Base-by-base conservation (phyloP, 2,888 invertebrate genomes). In the Drosophila mayaguana region DNA sequence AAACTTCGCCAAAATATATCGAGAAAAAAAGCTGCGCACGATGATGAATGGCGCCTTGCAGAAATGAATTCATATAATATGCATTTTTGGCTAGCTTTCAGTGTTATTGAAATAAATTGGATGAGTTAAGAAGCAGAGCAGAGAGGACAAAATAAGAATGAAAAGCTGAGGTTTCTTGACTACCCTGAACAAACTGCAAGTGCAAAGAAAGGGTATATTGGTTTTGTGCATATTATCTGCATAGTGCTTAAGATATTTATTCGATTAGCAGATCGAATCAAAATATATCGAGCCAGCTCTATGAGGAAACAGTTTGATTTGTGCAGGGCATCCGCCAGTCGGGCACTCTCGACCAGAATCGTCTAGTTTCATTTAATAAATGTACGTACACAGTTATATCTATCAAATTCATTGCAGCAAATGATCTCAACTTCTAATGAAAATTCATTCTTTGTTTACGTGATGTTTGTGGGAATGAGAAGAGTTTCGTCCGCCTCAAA, bases 21-120 rank as follows among this genome's bases (percentile, higher is more conserved):
- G 43, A 22, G n/a, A 38, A 14, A 38, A 22, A 53, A 48, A 50
- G 48, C 20, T 25, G 38, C 14, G 3, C 4, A 53, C 28, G 11
- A 70, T 40, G 45, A 70, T 70, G 61, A 51, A 70, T 53, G 25
- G 43, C 18, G 5, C 38, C 50, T 56, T 32, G 4, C 22, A 16
- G 14, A 25, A 45, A 20, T 12, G 20, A 50, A 50, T 36, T 36
- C 16, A 53, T 53, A 40, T 32, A 14, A 46, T 45, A 6, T 25
- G 14, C 18, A 28, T 16, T 38, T 57, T 32, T 18, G 45, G 16
- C 18, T 42, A 38, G 40, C 50, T 73, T 55, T 65, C 7, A 53
- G 20, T 38, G 2, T 36, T 59, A 63, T 63, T 63, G 36, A 62
- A 59, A 28, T 42, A n/a, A 32, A 34, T 67, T 42, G 38, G 20